A percentile compares a stretch with the other conserved stretches of the same genome.
phyloP scores from a whole-genome alignment of 2,797 vertebrate genomes.

The Channa striata region DNA sequence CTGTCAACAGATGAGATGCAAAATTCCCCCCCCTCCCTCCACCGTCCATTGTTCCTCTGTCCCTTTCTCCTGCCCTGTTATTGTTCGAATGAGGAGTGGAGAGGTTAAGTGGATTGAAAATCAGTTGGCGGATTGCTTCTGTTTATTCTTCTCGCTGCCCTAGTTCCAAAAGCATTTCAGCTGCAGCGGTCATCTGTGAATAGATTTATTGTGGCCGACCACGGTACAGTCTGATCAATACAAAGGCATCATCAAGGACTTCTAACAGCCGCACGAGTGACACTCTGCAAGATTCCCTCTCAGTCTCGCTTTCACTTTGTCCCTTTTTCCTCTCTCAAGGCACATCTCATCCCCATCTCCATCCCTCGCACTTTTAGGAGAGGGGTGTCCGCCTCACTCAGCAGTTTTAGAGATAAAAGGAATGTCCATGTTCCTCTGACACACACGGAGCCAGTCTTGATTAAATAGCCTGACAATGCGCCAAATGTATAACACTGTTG shows the following conservation, averaged over 20 bases:
- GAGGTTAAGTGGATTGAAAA: conserved; percentile 82
- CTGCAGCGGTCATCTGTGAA: conserved; percentile 71
- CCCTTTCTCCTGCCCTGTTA: conserved; percentile 62
- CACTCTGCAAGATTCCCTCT: conserved; percentile 28
- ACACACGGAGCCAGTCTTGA: conserved; percentile 71
- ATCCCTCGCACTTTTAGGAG: conserved; percentile 52
- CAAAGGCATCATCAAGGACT: conserved; percentile 76
- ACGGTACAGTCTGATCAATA: conserved; percentile 74
- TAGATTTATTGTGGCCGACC: conserved; percentile 72
- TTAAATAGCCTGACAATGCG: conserved; percentile 82
- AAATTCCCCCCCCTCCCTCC: conserved; percentile 62
- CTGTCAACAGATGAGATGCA: conserved; percentile 84
- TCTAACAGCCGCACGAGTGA: conserved; percentile 38
- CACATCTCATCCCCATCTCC: conserved; percentile 27
- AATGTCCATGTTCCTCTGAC: conserved; percentile 69
- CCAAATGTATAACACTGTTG: conserved; percentile 80
- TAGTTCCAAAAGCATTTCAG: conserved; percentile 61
- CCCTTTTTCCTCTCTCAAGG: conserved; percentile 35
- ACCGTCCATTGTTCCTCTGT: conserved; percentile 44
- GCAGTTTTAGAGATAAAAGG: conserved; percentile 80
- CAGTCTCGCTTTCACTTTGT: conserved; percentile 31
- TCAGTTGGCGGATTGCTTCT: conserved; percentile 69
- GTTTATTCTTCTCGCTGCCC: conserved; percentile 62
- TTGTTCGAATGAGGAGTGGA: conserved; percentile 68
- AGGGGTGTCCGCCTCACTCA: conserved; percentile 68